Evolutionary conservation across 2,888 invertebrate species (phyloP).

Genomic region (Lumbricus terrestris): DNA sequence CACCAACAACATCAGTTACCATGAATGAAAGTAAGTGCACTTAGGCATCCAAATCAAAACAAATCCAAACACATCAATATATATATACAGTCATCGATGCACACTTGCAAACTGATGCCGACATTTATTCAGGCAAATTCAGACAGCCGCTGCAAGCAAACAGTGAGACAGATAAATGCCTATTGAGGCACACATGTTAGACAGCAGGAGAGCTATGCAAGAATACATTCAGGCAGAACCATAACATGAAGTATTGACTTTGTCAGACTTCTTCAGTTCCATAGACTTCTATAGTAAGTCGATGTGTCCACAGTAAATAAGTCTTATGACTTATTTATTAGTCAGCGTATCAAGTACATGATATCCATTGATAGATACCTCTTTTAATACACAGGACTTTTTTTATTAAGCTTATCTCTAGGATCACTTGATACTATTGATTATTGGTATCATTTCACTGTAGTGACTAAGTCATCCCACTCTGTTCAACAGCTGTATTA

Average conservation of each 20-base stretch:
- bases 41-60: background rate
- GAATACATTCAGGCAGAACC: background rate
- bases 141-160: background rate
- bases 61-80: slow-evolving; percentile 3
- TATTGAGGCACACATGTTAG: background rate
- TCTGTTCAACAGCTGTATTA: background rate
- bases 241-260: background rate
- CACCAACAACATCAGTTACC: background rate
- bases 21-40: slow-evolving; percentile 3
- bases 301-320: background rate
- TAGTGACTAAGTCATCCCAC: background rate
- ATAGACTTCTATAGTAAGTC: background rate
- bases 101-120: background rate
- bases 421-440: background rate
- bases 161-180: background rate
- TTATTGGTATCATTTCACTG: background rate
- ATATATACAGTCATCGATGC: too few species aligned
- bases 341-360: background rate
- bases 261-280: background rate
- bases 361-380: background rate
- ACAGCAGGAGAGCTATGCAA: background rate
- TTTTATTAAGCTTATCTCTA: background rate
- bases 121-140: background rate
- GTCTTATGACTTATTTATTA: background rate
- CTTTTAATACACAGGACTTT: background rate